A percentile compares a stretch with the other conserved stretches of the same genome.
These are phyloP conservation scores for Ostrea edulis DNA, from an alignment of 1,140 invertebrate species.

Conservation along the genomic window DNA sequence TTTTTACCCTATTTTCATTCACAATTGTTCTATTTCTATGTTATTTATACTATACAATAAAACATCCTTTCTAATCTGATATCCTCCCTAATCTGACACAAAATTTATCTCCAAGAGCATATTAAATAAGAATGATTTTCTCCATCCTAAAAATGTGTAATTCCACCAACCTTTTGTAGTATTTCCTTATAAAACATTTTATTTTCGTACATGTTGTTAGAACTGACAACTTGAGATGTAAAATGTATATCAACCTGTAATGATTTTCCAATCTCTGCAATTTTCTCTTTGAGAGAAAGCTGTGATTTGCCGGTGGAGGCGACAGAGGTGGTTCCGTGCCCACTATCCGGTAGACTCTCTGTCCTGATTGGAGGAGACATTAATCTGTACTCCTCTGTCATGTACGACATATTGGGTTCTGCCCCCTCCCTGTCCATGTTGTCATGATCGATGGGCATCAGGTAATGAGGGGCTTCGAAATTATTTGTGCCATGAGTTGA, in stretches of 20 bases:
- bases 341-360: slow-evolving; percentile 54
- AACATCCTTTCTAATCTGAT: no score
- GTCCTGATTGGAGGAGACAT: slow-evolving; percentile 37
- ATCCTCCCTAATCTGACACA: no score
- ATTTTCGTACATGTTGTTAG: no score
- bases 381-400: slow-evolving; percentile 35
- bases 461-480: slow-evolving; percentile 31
- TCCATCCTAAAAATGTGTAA: no score
- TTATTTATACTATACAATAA: no score
- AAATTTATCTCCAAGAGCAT: no score
- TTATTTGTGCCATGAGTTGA: slow-evolving; percentile 41
- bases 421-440: not conserved
- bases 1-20: no score
- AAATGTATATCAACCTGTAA: slow-evolving; percentile 45
- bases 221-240: no score
- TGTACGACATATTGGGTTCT: not conserved
- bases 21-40: no score
- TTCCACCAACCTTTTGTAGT: no score
- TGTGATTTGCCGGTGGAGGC: slow-evolving; percentile 49
- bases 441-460: not conserved
- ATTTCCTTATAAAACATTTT: no score
- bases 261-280: slow-evolving; percentile 52
- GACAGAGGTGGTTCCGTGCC: slow-evolving; percentile 45
- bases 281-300: slow-evolving; percentile 47
- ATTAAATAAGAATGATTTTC: no score